Conservation (phyloP, 2,113 vertebrate genomes). For the Lasiurus borealis region DNA sequence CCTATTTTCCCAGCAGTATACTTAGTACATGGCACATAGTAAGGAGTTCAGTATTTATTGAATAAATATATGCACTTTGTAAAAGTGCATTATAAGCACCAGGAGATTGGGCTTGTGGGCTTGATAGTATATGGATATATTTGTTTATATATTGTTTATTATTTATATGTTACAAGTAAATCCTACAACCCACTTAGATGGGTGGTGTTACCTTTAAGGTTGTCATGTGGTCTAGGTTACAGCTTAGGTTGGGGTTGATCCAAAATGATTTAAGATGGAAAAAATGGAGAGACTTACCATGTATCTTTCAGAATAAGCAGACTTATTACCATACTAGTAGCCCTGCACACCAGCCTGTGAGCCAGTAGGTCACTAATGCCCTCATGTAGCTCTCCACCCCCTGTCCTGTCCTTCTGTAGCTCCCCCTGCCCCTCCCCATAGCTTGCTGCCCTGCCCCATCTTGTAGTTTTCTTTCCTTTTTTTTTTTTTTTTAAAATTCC, state of each 20-base stretch:
- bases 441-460: too few species aligned
- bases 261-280: conserved; percentile 48
- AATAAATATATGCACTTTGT: background rate
- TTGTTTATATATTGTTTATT: conserved; percentile 32
- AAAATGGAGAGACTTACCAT: background rate
- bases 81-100: background rate
- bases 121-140: background rate
- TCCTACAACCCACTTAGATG: background rate
- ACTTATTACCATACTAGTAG: background rate
- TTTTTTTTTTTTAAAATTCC: too few species aligned
- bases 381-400: too few species aligned
- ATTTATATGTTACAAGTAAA: background rate
- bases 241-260: background rate
- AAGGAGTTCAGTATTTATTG: background rate
- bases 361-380: too few species aligned
- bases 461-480: too few species aligned
- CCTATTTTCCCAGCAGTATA: background rate
- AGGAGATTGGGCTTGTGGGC: background rate
- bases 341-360: too few species aligned
- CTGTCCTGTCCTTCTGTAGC: too few species aligned
- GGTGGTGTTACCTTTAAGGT: background rate
- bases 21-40: background rate
- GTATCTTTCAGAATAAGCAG: background rate
- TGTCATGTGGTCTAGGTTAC: background rate
- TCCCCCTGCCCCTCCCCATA: too few species aligned